Base-by-base conservation (phyloP, 1,140 invertebrate genomes). In the Ceratina japonica region DNA sequence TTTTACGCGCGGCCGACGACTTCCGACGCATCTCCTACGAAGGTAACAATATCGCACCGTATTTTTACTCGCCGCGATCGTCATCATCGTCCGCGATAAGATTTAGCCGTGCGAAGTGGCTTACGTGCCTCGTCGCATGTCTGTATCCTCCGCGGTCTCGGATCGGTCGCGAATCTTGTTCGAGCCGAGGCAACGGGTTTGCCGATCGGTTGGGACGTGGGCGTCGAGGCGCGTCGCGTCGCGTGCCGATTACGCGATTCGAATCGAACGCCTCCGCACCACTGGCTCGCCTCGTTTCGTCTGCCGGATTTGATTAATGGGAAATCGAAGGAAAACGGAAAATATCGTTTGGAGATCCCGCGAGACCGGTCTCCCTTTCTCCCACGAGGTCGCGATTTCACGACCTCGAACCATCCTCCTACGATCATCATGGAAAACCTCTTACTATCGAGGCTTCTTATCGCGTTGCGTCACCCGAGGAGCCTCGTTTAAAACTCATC, bases 21-120 rank as follows among this genome's bases (percentile, higher is more conserved):
- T 91, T 90, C 83, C 90, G 90, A 52, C 88, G 89, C 65, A 89
- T 91, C 20, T 89, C 88, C 44, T 91, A 90, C 78, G 87, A 89
- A 85, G 90, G 90, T 91, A 86, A 90, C 83, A n/a, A n/a, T 1
- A 15, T 22, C 15, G 0, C 37, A 10, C 10, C 37, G 10, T 44
- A 44, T 44, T 8, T 44, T 7, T 37, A 37, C 37, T 44, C 3
- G 37, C 1, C 10, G 13, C 20, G 59, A 20, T 22, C 16, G 18
- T 20, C 37, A 0, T 20, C 37, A 0, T 16, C 44, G 5, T 3
- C 1, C 16, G 13, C 16, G 18, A 59, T 59, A 59, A 59, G n/a
- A 59, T 59, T 54, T 16, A 4, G 52, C 52, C 0, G 10, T 44
- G 37, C 37, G 5, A 44, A 10, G 37, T 44, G 37, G 27, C 5